Conservation (phyloP, 1,140 invertebrate genomes). For the Drosophila nebulosa region DNA sequence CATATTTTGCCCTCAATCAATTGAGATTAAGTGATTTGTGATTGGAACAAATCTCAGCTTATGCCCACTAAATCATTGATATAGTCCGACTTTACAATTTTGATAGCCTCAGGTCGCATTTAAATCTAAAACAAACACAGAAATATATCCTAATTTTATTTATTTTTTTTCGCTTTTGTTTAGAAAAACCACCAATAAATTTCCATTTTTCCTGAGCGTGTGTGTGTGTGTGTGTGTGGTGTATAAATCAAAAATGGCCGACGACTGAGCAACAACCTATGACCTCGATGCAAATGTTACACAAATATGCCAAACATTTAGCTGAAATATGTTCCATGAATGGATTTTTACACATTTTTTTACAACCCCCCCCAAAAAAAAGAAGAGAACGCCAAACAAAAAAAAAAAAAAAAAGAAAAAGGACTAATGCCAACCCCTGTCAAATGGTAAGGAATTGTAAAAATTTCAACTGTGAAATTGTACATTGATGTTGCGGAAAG, state of each 20-base stretch:
- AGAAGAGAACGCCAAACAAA: not conserved
- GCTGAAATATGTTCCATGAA: slow-evolving; percentile 34
- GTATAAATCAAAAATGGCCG: slow-evolving; percentile 75
- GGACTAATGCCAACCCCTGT: slow-evolving; percentile 30
- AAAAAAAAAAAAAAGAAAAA: slow-evolving; percentile 8
- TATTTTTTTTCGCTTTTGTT: not conserved
- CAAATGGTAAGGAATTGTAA: slow-evolving; percentile 24
- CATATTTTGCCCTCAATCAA: not conserved
- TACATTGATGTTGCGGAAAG: slow-evolving; percentile 30
- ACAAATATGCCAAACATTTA: slow-evolving; percentile 70
- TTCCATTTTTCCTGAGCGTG: slow-evolving; percentile 58
- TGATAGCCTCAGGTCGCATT: not conserved
- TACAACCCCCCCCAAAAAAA: slow-evolving; percentile 9
- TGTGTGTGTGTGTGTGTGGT: slow-evolving; percentile 32
- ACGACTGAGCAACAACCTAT: slow-evolving; percentile 29
- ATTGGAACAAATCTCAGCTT: not conserved
- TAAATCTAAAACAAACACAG: not conserved
- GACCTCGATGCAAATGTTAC: slow-evolving; percentile 64
- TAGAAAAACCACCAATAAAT: slow-evolving; percentile 51
- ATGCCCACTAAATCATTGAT: not conserved
- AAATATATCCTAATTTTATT: too few species aligned
- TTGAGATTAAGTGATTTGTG: not conserved
- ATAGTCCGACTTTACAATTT: not conserved
- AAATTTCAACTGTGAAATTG: slow-evolving; percentile 35
- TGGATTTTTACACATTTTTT: slow-evolving; percentile 35